Base-by-base conservation (phyloP, 2,113 vertebrate species). In the Coregonus clupeaformis region DNA sequence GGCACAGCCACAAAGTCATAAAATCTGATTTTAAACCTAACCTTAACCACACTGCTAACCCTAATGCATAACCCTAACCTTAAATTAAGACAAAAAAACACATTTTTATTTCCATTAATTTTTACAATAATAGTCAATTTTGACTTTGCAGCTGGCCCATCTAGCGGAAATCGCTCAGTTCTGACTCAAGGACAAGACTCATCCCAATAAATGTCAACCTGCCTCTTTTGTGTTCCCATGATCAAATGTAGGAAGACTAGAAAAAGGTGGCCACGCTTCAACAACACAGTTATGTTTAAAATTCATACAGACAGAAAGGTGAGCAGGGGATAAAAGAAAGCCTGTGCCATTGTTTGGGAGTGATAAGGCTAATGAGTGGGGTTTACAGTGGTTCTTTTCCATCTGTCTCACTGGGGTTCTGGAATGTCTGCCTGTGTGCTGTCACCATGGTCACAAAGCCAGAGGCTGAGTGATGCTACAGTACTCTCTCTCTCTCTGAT, bases 371-470 rank as follows among this genome's bases (percentile, higher is more conserved):
- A 79, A 86, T 80, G 55, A 72, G 74, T 69, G 60, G 57, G 80
- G 70, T 22, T 74, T 73, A 69, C 63, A 45, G 68, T 77, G 77
- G 30, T 74, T 80, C 52, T 30, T 14, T 12, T 42, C 36, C 24
- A 71, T 6, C 62, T 22, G 29, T 72, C 75, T 76, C 7, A 5
- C 30, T 24, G 74, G 68, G 65, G 78, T 81, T 72, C 70, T 73
- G 65, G 68, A 68, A 72, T 78, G 65, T 82, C 76, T 77, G 60
- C 45, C 63, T 69, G 71, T 70, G 66, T 69, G 60, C 78, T 3
- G 77, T 89, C 85, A 63, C 82, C 80, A 85, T 89, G 85, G 86
- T 62, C 71, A 87, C 86, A 75, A 79, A 80, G 59, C 65, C 59
- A 49, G 30, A 49, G 49, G 68, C 66, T 68, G 66, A 32, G 36